Evolutionary conservation across 53 echinoderm and acorn worm species (phyloP).

Genomic region (Hippasteria phrygiana): DNA sequence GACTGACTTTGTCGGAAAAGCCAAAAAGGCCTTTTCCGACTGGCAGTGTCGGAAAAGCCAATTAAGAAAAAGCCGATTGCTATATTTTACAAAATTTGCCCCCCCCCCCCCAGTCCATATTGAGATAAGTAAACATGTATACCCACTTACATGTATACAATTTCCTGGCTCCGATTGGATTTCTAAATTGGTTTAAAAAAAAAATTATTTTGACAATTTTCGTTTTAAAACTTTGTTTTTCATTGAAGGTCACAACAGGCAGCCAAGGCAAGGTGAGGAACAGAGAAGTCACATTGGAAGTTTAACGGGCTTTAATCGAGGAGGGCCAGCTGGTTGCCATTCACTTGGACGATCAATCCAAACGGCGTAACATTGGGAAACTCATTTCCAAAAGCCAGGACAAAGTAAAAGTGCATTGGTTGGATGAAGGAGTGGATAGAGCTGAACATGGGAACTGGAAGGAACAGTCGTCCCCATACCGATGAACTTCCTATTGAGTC

Average conservation of each 20-base stretch:
- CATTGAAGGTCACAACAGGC: slow-evolving; percentile 25
- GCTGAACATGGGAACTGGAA: background rate
- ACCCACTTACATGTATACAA: no score
- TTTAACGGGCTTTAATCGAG: background rate
- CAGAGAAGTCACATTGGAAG: background rate
- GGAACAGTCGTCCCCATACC: background rate
- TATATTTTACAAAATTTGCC: no score
- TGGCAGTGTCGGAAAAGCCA: no score
- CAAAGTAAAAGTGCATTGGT: slow-evolving; percentile 2
- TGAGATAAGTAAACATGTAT: no score
- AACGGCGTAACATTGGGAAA: slow-evolving; percentile 16
- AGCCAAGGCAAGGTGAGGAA: background rate
- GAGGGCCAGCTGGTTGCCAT: slow-evolving; percentile 15
- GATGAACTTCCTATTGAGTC: background rate
- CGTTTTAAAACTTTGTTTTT: no score
- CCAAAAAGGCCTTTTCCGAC: no score
- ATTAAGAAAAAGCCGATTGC: no score
- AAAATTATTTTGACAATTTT: no score
- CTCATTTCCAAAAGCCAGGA: background rate
- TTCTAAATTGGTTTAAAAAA: no score
- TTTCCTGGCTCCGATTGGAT: no score
- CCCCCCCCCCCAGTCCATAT: no score
- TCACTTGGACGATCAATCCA: background rate
- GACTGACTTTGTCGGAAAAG: no score
- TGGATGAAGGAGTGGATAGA: slow-evolving; percentile 15